Base-by-base conservation (phyloP, 2,888 invertebrate genomes). In the Cryptocephalus moraei region DNA sequence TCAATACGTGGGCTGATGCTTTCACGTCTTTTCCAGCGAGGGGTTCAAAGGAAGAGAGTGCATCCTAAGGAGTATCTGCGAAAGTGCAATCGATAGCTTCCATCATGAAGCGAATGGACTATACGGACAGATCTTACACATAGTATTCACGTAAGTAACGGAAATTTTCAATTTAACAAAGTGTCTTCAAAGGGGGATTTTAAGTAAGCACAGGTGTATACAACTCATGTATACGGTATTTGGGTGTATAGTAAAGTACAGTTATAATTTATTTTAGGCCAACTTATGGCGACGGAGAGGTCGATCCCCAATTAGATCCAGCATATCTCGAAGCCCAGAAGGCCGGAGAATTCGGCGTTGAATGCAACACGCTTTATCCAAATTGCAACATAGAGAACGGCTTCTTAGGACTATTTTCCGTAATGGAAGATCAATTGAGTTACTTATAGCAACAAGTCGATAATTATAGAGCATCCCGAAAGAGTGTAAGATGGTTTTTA, bases 1-100 rank as follows among this genome's bases (percentile, higher is more conserved):
- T 22, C 22, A 22, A 22, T 22, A 22, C 2, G 22, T 4, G 22
- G 6, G 3, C 22, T 22, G 22, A 22, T 22, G 22, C 22, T 4
- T 22, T 22, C 22, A 22, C 22, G 22, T 6, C 33, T 36, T 39
- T 57, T 58, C 43, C 65, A 84, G 82, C 58, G 75, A 80, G 56
- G 79, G 80, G 9, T 71, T 81, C 52, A 73, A 79, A 53, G 86
- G 85, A 2, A 74, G 78, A 48, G 77, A 77, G 38, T 89, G 89
- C 68, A 66, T 88, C 56, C 71, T 86, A 50, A 76, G 84, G 56
- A 79, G 81, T 58, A 85, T 89, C 62, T 89, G 88, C 65, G 87
- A 88, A 64, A 69, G 66, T 54, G 81, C 85, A 36, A 80, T 84
- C 4, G 78, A 81, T 57, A 73, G 78, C 50, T 80, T 85, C 44